Evolutionary conservation across 1,140 invertebrate genomes (phyloP).

Genomic region (Olivierus martensii): DNA sequence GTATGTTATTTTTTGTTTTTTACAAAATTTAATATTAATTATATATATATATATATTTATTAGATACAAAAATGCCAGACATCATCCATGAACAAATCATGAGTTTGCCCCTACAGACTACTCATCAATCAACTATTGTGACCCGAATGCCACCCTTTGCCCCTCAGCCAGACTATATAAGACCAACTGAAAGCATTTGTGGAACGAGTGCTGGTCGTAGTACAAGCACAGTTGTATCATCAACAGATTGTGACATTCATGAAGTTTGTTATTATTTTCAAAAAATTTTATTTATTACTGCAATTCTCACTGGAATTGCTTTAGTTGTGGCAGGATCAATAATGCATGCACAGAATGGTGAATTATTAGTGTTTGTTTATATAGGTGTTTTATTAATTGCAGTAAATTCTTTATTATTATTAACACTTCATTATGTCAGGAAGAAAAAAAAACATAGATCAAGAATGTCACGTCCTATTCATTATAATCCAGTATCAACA

Average conservation of each 20-base stretch:
- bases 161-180: no score
- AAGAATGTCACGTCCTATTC: slow-evolving; percentile 5
- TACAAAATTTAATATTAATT: no score
- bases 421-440: slow-evolving; percentile 12
- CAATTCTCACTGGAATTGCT: slow-evolving; percentile 11
- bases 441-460: slow-evolving; percentile 12
- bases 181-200: no score
- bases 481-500: not conserved
- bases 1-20: no score
- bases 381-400: slow-evolving; percentile 13
- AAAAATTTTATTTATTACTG: slow-evolving; percentile 13
- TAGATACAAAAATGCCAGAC: no score
- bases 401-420: slow-evolving; percentile 10
- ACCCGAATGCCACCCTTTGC: no score
- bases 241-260: slow-evolving; percentile 13
- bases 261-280: slow-evolving; percentile 17
- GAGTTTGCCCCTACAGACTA: no score
- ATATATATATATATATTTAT: no score
- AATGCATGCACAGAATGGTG: slow-evolving; percentile 15
- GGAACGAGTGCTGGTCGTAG: not conserved
- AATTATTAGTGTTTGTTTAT: slow-evolving; percentile 14
- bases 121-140: no score
- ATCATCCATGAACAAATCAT: no score
- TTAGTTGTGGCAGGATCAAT: slow-evolving; percentile 12
- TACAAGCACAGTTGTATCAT: slow-evolving; percentile 1